Percentiles rank a stretch among this genome's conserved stretches.
Conservation (phyloP, 2,113 vertebrate genomes). For the Chlamydotis undulata region DNA sequence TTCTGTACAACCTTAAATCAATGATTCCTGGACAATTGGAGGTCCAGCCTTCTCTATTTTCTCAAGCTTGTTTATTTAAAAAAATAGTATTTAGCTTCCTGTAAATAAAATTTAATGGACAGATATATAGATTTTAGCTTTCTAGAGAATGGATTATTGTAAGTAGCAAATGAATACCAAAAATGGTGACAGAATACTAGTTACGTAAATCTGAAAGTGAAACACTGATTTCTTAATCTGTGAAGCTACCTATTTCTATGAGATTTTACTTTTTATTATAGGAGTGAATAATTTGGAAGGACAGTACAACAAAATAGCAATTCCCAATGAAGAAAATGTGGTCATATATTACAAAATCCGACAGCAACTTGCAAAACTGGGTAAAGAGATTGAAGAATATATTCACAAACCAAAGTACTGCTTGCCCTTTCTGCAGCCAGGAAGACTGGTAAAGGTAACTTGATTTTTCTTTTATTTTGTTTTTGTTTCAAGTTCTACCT, state of each 20-base stretch:
- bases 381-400: slow-evolving; percentile 94
- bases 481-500: not conserved
- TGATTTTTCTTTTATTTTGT: not conserved
- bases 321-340: slow-evolving; percentile 94
- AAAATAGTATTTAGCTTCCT: not conserved
- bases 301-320: slow-evolving; percentile 90
- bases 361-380: slow-evolving; percentile 92
- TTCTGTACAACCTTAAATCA: not conserved
- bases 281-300: slow-evolving; percentile 87
- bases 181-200: not conserved
- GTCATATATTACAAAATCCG: slow-evolving; percentile 96
- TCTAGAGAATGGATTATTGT: not conserved
- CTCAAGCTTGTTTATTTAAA: not conserved
- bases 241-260: not conserved
- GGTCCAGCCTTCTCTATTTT: not conserved
- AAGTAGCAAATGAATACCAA: not conserved
- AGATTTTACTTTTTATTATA: slow-evolving; percentile 41
- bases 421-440: slow-evolving; percentile 94
- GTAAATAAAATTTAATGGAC: not conserved
- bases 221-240: not conserved
- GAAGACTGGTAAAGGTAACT: slow-evolving; percentile 90
- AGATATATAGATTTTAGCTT: not conserved
- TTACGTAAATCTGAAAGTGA: not conserved
- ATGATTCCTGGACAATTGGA: not conserved
- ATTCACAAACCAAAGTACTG: slow-evolving; percentile 96